Evolutionary conservation across 1,140 invertebrate genomes (phyloP).

Genomic region (Magallana angulata): DNA sequence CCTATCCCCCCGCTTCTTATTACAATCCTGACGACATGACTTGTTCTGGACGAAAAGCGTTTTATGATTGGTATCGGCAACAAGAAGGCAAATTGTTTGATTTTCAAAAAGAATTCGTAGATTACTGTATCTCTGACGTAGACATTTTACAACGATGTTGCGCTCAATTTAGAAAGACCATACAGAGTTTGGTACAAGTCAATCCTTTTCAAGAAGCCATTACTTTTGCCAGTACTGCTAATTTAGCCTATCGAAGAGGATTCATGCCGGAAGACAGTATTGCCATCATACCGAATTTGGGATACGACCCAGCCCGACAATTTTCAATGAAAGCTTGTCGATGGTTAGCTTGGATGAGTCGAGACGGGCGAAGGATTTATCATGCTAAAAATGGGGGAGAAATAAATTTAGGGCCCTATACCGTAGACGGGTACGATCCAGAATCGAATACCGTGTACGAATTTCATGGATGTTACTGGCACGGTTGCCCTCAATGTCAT

Average conservation of each 20-base stretch:
- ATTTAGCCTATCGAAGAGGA: neutral
- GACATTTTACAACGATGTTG: too few species aligned
- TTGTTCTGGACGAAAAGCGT: neutral
- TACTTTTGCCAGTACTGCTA: neutral
- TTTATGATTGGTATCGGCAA: neutral
- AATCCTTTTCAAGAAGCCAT: neutral
- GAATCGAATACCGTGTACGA: conserved; percentile 50
- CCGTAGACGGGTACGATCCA: conserved; percentile 9
- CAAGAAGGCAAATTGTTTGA: neutral
- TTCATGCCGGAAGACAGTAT: neutral
- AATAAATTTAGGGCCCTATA: conserved; percentile 2
- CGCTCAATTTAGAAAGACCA: too few species aligned
- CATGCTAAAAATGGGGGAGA: conserved; percentile 37
- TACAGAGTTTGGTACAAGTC: too few species aligned
- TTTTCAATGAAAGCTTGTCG: neutral
- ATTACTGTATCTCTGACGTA: neutral
- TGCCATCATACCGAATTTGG: neutral
- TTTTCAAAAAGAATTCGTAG: neutral
- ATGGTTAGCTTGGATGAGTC: neutral
- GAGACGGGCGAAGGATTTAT: neutral
- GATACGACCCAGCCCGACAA: neutral
- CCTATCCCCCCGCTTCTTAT: conserved; percentile 7
- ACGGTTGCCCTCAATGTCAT: conserved; percentile 59
- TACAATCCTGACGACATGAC: conserved; percentile 46
- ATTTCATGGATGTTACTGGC: conserved; percentile 57